Evolutionary conservation across 2,797 vertebrate species (phyloP), one percentile per base, ranked within the genome.

Genomic region (Ptychadena robeensis): DNA sequence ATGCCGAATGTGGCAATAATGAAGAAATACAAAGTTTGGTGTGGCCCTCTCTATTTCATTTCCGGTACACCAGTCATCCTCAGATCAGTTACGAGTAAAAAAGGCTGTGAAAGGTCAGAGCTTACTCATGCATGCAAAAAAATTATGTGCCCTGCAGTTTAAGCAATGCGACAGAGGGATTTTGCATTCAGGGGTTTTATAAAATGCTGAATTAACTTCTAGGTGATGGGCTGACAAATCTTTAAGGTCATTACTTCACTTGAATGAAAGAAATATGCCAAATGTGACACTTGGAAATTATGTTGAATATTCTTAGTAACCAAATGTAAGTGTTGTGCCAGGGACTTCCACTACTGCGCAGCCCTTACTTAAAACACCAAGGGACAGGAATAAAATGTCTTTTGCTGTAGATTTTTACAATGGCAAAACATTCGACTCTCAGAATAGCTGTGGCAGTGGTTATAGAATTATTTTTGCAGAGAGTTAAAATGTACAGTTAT

Each of bases 101-200:
- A 79, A 79, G 61, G 82, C 82, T 73, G 61, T 66, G 44, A 79
- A 83, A 83, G 82, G 82, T 83, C 82, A 83, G 75, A 2, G 44
- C 75, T 83, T 73, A 73, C 82, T 83, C 75, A 79, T 79, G 82
- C 82, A 83, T 83, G 82, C 8, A 9, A 73, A 67, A 77, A 66
- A 53, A 31, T 61, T 44, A 79, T 83, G 82, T 79, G 75, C 63
- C 59, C 32, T 73, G 82, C 69, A 73, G 75, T 79, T 83, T 79
- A 83, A 79, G 75, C 69, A 83, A 73, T 79, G 37, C 57, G 75
- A 79, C 74, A 83, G 70, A 44, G 18, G 34, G 38, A 72, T 73
- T 83, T 71, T 73, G 76, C 76, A 83, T 79, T 83, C 82, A 18
- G 69, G 67, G 67, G 68, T 68, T 79, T 79, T 79, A 79, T 48